phyloP scores from a whole-genome alignment of 2,888 invertebrate genomes.

The Microplitis deprimator region DNA sequence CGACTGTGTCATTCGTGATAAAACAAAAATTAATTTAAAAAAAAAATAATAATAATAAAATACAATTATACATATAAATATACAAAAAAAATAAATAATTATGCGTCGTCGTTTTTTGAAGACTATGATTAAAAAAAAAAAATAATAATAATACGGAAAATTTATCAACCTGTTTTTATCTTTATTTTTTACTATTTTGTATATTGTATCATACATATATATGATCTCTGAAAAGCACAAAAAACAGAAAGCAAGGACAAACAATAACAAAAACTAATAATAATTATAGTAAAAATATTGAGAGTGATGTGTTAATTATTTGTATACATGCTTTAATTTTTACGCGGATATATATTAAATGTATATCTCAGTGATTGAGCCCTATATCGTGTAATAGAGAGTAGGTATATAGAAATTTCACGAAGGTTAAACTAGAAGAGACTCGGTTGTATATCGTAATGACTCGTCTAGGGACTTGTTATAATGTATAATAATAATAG shows the following conservation, averaged over 20 bases:
- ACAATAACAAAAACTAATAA: slow-evolving; percentile 37
- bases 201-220: slow-evolving; percentile 68
- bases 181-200: slow-evolving; percentile 71
- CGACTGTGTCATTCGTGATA: slow-evolving; percentile 42
- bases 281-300: slow-evolving; percentile 64
- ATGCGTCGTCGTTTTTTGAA: slow-evolving; percentile 48
- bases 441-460: neutral
- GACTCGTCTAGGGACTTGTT: slow-evolving; percentile 1
- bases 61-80: neutral
- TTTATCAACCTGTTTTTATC: slow-evolving; percentile 65
- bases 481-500: neutral
- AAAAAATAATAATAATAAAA: slow-evolving; percentile 16
- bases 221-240: slow-evolving; percentile 71
- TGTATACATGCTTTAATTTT: slow-evolving; percentile 65
- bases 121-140: slow-evolving; percentile 27
- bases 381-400: slow-evolving; percentile 42
- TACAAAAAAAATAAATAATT: slow-evolving; percentile 5
- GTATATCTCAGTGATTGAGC: slow-evolving; percentile 54
- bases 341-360: slow-evolving; percentile 54
- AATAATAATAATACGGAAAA: slow-evolving; percentile 56
- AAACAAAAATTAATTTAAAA: slow-evolving; percentile 34
- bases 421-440: neutral
- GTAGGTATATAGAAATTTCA: slow-evolving; percentile 43
- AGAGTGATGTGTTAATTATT: slow-evolving; percentile 60
- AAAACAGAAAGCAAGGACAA: slow-evolving; percentile 54